Percentiles rank a stretch among this genome's conserved stretches.
phyloP scores from a whole-genome alignment of 2,888 invertebrate genomes.

The Drosophila multiciliata region DNA sequence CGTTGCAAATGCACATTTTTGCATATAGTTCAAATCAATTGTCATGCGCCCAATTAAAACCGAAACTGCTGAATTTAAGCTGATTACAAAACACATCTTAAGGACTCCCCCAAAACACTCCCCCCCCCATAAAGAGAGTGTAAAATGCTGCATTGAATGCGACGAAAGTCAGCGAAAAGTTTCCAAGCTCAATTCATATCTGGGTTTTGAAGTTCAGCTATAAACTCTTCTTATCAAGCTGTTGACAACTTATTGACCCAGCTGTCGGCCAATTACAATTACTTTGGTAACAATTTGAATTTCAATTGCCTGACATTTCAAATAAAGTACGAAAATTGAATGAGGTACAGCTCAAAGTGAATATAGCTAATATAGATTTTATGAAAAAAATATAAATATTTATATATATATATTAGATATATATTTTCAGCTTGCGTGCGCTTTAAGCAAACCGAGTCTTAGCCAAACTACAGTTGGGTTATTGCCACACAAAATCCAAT shows the following conservation, averaged over 20 bases:
- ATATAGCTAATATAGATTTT: background rate
- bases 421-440: background rate
- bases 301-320: background rate
- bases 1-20: background rate
- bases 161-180: background rate
- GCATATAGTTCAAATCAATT: background rate
- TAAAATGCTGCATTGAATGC: background rate
- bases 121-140: too few relatives aligned
- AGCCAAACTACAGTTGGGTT: slow-evolving; percentile 4
- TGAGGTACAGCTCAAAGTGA: background rate
- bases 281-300: background rate
- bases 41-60: slow-evolving; percentile 4
- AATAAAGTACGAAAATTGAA: background rate
- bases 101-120: background rate
- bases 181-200: background rate
- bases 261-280: background rate
- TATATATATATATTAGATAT: background rate
- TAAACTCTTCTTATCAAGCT: background rate
- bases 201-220: background rate
- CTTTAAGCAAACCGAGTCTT: background rate
- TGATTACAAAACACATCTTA: background rate
- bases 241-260: background rate
- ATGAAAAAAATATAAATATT: background rate
- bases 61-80: background rate
- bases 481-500: slow-evolving; percentile 43